These are phyloP conservation scores for Aplidium turbinatum DNA, from an alignment of 23 tunicate genomes.

Conservation along the genomic window DNA sequence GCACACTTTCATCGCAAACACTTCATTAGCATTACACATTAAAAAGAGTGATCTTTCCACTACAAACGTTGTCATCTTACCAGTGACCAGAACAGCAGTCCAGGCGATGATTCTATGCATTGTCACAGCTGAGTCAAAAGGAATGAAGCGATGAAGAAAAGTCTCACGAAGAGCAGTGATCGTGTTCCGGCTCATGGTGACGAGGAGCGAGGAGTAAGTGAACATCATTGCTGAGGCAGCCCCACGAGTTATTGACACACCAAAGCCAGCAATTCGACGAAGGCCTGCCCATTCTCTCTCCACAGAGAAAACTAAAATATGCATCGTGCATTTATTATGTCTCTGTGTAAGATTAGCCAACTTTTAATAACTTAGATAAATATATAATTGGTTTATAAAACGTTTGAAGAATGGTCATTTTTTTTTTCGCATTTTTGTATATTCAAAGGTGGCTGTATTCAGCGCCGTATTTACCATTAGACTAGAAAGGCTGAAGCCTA, in stretches of 20 bases:
- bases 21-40: not conserved
- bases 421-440: too few species aligned
- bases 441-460: too few species aligned
- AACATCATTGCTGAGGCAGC: slow-evolving; percentile 92
- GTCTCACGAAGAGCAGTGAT: slow-evolving; percentile 85
- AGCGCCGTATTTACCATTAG: too few species aligned
- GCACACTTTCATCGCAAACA: too few species aligned
- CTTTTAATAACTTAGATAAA: too few species aligned
- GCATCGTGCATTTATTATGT: too few species aligned
- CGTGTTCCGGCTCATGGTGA: slow-evolving; percentile 85
- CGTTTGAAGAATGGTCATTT: too few species aligned
- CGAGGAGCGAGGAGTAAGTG: slow-evolving; percentile 70
- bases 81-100: slow-evolving; percentile 71
- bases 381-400: too few species aligned
- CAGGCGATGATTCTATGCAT: slow-evolving; percentile 84
- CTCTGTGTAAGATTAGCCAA: too few species aligned
- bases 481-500: too few species aligned
- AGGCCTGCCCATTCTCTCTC: slow-evolving; percentile 78
- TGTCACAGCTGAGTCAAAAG: slow-evolving; percentile 80
- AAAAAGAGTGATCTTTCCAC: not conserved
- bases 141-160: slow-evolving; percentile 78
- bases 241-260: slow-evolving; percentile 82
- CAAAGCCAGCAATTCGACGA: slow-evolving; percentile 81
- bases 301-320: slow-evolving; percentile 68
- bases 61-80: slow-evolving; percentile 15